Percentiles rank a stretch among this genome's conserved stretches.
phyloP scores from a whole-genome alignment of 92 coral and sea anemone genomes.

The Palythoa grandis region DNA sequence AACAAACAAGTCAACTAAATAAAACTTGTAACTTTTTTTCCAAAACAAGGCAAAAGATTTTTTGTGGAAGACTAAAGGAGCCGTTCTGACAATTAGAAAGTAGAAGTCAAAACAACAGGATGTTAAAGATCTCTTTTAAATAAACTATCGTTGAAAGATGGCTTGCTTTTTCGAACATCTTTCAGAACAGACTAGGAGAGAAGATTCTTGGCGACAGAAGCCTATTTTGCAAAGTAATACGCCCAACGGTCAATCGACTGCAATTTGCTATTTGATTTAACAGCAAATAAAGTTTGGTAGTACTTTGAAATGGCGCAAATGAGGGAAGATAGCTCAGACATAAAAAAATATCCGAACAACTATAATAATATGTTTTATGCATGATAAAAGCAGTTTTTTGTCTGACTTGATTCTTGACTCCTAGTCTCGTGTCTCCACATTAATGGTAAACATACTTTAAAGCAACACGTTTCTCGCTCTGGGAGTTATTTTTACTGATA shows the following conservation, averaged over 20 bases:
- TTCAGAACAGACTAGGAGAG: neutral
- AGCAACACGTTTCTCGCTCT: neutral
- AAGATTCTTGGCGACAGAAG: neutral
- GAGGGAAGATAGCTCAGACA: neutral
- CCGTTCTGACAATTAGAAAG: neutral
- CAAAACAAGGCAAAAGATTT: neutral
- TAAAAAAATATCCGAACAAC: neutral
- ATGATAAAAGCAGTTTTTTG: neutral
- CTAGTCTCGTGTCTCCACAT: neutral
- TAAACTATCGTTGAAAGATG: neutral
- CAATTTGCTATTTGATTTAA: slow-evolving; percentile 1
- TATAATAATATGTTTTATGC: slow-evolving; percentile 3
- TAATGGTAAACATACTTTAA: neutral
- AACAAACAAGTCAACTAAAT: neutral
- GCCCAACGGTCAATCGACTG: neutral
- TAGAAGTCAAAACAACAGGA: neutral
- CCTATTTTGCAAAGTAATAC: neutral
- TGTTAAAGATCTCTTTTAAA: neutral
- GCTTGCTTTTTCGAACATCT: neutral
- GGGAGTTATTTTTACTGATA: neutral
- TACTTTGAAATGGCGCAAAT: slow-evolving; percentile 3
- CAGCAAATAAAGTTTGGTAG: slow-evolving; percentile 1
- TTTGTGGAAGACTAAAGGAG: neutral
- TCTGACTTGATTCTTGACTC: neutral
- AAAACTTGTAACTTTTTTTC: neutral